A percentile compares a stretch with the other conserved stretches of the same genome.
Conservation (phyloP, 2,113 vertebrate genomes). For the Genyomyrus donnyi region DNA sequence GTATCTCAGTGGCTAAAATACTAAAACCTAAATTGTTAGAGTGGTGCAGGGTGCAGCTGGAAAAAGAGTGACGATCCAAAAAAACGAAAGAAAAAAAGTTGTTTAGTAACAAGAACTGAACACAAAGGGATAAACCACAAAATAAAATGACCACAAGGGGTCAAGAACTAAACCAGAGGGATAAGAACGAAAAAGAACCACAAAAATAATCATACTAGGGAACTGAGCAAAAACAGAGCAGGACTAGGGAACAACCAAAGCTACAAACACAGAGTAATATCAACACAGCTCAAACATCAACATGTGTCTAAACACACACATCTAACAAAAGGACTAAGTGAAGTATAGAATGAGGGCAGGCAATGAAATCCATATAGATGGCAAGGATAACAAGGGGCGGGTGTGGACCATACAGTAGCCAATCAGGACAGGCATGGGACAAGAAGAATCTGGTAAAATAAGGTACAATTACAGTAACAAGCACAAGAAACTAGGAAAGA, state of each 20-base stretch:
- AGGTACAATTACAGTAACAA: background rate
- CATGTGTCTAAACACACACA: no score
- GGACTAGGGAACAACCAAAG: background rate
- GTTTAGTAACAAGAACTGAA: background rate
- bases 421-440: background rate
- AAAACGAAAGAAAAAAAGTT: background rate
- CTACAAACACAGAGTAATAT: background rate
- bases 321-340: background rate
- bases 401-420: background rate
- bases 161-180: background rate
- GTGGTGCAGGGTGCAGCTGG: background rate
- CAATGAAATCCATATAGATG: background rate
- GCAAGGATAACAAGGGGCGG: background rate
- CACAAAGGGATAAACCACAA: background rate
- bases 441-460: background rate
- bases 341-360: background rate
- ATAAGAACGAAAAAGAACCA: background rate
- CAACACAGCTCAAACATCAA: background rate
- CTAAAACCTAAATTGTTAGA: background rate
- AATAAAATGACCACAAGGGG: background rate
- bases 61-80: background rate
- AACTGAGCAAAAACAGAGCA: background rate
- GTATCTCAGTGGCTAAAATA: background rate
- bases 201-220: background rate
- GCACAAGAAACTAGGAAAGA: background rate